Evolutionary conservation across 2,888 invertebrate genomes (phyloP).

Genomic region (Epirrhoe tristata): DNA sequence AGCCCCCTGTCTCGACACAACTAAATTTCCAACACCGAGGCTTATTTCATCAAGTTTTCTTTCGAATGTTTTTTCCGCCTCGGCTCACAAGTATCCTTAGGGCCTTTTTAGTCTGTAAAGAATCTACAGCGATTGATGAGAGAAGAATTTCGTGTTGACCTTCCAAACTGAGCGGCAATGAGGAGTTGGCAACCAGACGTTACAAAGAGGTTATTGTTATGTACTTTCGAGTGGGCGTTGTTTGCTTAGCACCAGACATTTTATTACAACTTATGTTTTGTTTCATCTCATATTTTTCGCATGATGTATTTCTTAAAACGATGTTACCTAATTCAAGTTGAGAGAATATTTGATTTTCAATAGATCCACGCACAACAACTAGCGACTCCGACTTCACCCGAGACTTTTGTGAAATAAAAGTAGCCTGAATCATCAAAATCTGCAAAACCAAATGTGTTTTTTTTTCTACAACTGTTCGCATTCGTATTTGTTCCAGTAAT

Average conservation of each 20-base stretch:
- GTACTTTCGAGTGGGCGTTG: background rate
- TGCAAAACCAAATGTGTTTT: too few species aligned
- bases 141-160: slow-evolving; percentile 23
- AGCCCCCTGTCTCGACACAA: slow-evolving; percentile 58
- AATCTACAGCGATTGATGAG: slow-evolving; percentile 7
- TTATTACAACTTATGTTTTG: background rate
- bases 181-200: background rate
- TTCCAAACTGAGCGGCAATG: slow-evolving; percentile 6
- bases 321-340: too few species aligned
- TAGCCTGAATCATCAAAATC: background rate
- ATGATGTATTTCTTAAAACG: too few species aligned
- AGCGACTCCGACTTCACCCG: too few species aligned
- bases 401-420: too few species aligned
- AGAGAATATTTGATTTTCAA: background rate
- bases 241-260: background rate
- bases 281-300: too few species aligned
- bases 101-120: slow-evolving; percentile 1
- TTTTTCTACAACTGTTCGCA: background rate
- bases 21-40: slow-evolving; percentile 50
- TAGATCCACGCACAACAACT: background rate
- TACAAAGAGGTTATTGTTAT: background rate
- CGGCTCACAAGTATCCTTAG: slow-evolving; percentile 22
- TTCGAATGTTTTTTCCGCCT: slow-evolving; percentile 32
- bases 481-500: background rate
- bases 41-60: slow-evolving; percentile 50